Evolutionary conservation across 1,140 invertebrate genomes (phyloP).

Genomic region (Apis mellifera): Amel_HAv3.1 CM009934.2:5780501-5781000

Average conservation of each 20-base stretch:
- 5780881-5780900: constrained; percentile 21
- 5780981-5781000: constrained; percentile 58
- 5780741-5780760: not conserved
- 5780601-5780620: not conserved
- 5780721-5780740: not conserved
- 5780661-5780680: not conserved
- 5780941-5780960: constrained; percentile 58
- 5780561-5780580: too few species aligned
- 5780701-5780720: not conserved
- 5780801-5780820: not conserved
- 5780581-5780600: not conserved
- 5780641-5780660: not conserved
- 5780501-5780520: too few species aligned
- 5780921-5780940: constrained; percentile 69
- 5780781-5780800: not conserved
- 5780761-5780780: not conserved
- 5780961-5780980: constrained; percentile 56
- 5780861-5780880: not conserved
- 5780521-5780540: too few species aligned
- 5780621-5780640: not conserved
- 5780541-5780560: too few species aligned
- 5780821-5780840: not conserved
- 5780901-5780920: constrained; percentile 69
- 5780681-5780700: not conserved
- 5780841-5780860: not conserved